phyloP scores from a whole-genome alignment of 2,888 invertebrate species.

The Agonopterix alstromeriana region DNA sequence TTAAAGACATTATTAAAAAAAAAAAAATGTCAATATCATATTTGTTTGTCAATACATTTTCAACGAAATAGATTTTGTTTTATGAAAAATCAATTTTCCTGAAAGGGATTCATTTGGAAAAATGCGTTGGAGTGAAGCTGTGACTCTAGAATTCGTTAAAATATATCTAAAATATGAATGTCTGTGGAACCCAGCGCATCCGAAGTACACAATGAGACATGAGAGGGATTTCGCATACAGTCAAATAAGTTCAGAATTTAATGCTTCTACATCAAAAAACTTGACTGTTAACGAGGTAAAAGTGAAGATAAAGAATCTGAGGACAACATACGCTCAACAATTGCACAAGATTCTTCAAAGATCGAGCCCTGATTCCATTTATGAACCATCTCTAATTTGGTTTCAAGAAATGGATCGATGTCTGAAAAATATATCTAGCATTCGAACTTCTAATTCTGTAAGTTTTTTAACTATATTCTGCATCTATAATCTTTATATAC shows the following conservation, averaged over 20 bases:
- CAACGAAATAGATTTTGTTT: no score
- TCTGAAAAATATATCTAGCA: constrained; percentile 33
- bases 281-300: constrained; percentile 55
- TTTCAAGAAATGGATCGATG: constrained; percentile 62
- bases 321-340: constrained; percentile 68
- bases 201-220: constrained; percentile 51
- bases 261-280: constrained; percentile 36
- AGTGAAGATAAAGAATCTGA: constrained; percentile 64
- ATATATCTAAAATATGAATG: constrained; percentile 67
- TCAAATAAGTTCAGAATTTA: constrained; percentile 45
- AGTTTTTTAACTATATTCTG: constrained; percentile 10
- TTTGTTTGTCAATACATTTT: no score
- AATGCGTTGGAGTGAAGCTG: constrained; percentile 37
- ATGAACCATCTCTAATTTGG: constrained; percentile 57
- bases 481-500: no score
- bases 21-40: no score
- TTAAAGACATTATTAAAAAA: no score
- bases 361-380: constrained; percentile 50
- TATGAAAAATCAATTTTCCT: no score
- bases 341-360: constrained; percentile 60
- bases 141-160: constrained; percentile 65
- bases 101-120: not conserved
- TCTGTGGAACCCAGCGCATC: constrained; percentile 62
- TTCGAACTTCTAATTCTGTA: constrained; percentile 27
- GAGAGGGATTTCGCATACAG: constrained; percentile 53